Percentiles rank a stretch among this genome's conserved stretches.
Conservation (phyloP, 2,888 invertebrate genomes). For the Eurytoma californica region DNA sequence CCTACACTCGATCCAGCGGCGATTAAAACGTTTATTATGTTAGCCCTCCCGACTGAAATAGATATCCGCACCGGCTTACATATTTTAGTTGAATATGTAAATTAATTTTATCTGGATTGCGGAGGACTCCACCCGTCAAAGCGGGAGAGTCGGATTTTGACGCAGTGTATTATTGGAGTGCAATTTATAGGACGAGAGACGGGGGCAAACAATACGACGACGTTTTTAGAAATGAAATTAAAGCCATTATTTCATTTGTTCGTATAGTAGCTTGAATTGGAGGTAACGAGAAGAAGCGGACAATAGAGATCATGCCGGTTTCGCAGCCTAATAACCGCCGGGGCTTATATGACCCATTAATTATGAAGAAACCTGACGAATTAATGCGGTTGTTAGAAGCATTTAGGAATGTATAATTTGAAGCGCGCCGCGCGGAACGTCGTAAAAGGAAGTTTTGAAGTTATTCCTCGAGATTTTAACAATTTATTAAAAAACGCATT, state of each 20-base stretch:
- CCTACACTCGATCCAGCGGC: no score
- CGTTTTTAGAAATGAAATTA: constrained; percentile 6
- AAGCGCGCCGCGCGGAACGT: background rate
- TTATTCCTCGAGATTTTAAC: background rate
- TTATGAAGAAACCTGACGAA: constrained; percentile 33
- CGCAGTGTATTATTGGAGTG: no score
- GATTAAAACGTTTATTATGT: no score
- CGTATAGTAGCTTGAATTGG: constrained; percentile 34
- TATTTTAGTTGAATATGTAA: no score
- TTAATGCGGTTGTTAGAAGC: constrained; percentile 25
- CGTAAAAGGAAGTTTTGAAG: background rate
- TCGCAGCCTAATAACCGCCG: constrained; percentile 23
- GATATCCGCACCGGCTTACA: no score
- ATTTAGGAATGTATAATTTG: constrained; percentile 9
- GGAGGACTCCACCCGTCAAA: no score
- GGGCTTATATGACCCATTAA: constrained; percentile 46
- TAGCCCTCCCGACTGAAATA: no score
- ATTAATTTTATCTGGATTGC: no score
- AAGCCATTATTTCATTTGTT: constrained; percentile 44
- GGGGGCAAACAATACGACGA: no score
- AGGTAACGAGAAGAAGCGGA: constrained; percentile 35
- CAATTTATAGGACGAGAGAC: no score
- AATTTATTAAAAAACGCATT: background rate
- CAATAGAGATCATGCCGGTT: constrained; percentile 34
- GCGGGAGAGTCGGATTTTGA: no score